These are phyloP conservation scores for Microtus ochrogaster DNA, from an alignment of 2,113 vertebrate genomes.

Conservation along the genomic window DNA sequence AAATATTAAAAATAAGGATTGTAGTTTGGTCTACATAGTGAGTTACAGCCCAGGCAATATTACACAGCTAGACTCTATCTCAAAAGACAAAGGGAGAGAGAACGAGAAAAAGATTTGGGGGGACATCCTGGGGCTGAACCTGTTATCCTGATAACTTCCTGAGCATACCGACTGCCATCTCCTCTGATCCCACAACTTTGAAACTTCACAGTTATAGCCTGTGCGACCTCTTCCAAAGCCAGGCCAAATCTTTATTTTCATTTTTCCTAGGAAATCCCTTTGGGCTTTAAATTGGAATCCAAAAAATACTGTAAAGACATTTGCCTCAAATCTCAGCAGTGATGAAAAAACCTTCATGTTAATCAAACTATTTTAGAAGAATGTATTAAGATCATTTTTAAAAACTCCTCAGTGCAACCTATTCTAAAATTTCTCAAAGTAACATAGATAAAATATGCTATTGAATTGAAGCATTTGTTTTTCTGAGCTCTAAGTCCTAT, in stretches of 20 bases:
- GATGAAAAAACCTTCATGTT: constrained; percentile 9
- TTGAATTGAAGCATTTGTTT: neutral
- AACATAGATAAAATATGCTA: neutral
- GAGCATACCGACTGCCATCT: neutral
- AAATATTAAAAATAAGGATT: neutral
- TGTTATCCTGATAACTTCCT: constrained; percentile 2
- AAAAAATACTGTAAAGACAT: constrained; percentile 67
- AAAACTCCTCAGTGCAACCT: neutral
- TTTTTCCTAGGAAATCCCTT: constrained; percentile 53
- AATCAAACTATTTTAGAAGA: neutral
- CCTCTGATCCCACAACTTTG: neutral
- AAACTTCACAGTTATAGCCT: constrained; percentile 27
- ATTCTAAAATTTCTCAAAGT: constrained; percentile 30
- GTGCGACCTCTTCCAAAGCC: constrained; percentile 5
- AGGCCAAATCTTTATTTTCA: constrained; percentile 17
- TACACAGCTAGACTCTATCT: neutral
- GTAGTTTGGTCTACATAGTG: neutral
- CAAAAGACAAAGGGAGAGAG: neutral
- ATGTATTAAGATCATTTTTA: constrained; percentile 34
- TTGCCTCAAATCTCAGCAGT: constrained; percentile 40
- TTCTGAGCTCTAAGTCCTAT: neutral
- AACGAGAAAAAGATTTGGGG: constrained; percentile 1
- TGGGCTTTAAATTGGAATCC: constrained; percentile 62
- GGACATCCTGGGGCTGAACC: neutral
- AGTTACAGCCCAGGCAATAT: neutral